Evolutionary conservation across 2,888 invertebrate species (phyloP), one percentile per base, ranked within the genome.

Genomic region (Noctua fimbriata): DNA sequence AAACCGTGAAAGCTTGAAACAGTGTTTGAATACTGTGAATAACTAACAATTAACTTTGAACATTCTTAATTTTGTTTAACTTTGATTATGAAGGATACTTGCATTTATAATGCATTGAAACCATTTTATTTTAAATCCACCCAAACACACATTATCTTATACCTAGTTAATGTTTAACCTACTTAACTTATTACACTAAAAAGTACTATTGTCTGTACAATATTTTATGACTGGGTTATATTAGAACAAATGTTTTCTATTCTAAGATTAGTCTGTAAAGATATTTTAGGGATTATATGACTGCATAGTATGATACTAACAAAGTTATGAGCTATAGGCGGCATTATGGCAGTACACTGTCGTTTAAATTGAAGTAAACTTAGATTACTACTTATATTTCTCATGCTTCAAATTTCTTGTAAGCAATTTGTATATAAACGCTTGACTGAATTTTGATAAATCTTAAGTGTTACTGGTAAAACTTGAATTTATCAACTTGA

Each of bases 231-330:
- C 75, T 81, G 76, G 77, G 58, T 76, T 66, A 47, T 74, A 75
- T 55, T 80, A 78, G 88, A 90, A 88, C 89, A 90, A 90, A 86
- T n/a, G 67, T 83, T 87, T 84, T 86, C 47, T 85, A 80, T 76
- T 70, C 21, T 83, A 82, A 86, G 78, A 63, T 78, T 81, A 85
- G 79, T 73, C 44, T 72, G 58, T 84, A 81, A 79, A 82, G 75
- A 81, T 78, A 76, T 71, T 78, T 66, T 83, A 86, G 87, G 82
- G 81, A 89, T 84, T 85, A 83, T 79, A 89, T 87, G 87, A 89
- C 89, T 89, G 87, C 83, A 83, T 86, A 84, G 81, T 73, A 77
- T 76, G 79, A 83, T 85, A 86, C 52, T 81, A 55, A 60, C 14
- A 69, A 74, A 60, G 32, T 47, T 66, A 60, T 32, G 69, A 73